Percentiles rank a stretch among this genome's conserved stretches.
These are phyloP conservation scores for Ricordea florida DNA, from an alignment of 92 coral and sea anemone genomes.

Conservation along the genomic window DNA sequence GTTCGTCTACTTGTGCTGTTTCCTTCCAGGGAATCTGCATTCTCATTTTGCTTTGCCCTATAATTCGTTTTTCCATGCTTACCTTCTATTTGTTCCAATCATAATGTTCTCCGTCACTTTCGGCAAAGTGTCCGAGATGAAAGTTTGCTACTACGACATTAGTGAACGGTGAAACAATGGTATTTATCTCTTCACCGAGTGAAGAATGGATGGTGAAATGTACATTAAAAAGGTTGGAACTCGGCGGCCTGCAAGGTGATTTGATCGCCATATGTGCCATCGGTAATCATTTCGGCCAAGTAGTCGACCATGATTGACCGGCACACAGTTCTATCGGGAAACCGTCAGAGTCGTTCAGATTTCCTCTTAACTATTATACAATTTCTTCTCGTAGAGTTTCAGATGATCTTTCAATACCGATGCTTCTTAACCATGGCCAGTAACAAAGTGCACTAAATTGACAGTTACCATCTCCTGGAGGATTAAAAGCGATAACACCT, in stretches of 20 bases:
- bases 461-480: too few relatives aligned
- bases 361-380: background rate
- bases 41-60: conserved; percentile 20
- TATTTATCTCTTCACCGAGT: conserved; percentile 1
- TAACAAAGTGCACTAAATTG: too few relatives aligned
- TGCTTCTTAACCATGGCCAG: conserved; percentile 6
- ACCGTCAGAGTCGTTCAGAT: conserved; percentile 17
- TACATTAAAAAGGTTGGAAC: conserved; percentile 23
- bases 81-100: conserved; percentile 22
- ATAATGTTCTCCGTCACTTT: conserved; percentile 40
- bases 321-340: conserved; percentile 11
- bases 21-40: too few relatives aligned
- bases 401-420: conserved; percentile 12
- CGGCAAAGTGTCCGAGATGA: conserved; percentile 40
- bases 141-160: conserved; percentile 2
- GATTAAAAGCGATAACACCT: too few relatives aligned
- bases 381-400: background rate
- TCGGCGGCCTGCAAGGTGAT: conserved; percentile 25
- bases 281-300: background rate
- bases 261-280: conserved; percentile 19
- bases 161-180: conserved; percentile 18
- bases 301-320: conserved; percentile 8
- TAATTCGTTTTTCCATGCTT: conserved; percentile 28
- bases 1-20: conserved; percentile 26
- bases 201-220: background rate